phyloP scores from a whole-genome alignment of 2,797 vertebrate species.

The Poecilia gillii region DNA sequence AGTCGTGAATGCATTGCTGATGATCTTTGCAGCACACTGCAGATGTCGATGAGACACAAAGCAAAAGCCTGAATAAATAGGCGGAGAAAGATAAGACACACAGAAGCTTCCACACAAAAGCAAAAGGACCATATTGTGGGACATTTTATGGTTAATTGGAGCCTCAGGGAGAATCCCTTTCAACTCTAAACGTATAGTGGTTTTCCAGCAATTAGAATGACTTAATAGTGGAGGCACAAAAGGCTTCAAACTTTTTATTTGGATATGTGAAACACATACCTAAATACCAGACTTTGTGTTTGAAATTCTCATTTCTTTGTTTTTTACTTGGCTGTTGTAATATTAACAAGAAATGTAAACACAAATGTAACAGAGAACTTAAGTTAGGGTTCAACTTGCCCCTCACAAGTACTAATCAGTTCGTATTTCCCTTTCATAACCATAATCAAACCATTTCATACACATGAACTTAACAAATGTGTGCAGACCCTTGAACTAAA shows the following conservation, averaged over 20 bases:
- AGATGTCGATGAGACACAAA: constrained; percentile 22
- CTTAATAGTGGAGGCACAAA: not conserved
- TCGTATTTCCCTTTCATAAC: not conserved
- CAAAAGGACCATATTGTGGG: not conserved
- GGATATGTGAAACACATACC: not conserved
- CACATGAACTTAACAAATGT: not conserved
- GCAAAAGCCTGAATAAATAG: constrained; percentile 14
- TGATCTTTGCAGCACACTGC: constrained; percentile 22
- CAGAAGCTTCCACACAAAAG: not conserved
- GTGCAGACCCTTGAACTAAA: not conserved
- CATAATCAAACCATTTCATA: not conserved
- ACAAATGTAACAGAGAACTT: not conserved
- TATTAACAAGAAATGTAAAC: not conserved
- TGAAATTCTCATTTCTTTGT: not conserved
- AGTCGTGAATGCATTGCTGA: constrained; percentile 6
- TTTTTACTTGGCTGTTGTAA: not conserved
- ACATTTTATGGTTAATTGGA: constrained; percentile 2
- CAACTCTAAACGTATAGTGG: not conserved
- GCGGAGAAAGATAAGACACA: not conserved
- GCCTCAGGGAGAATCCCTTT: not conserved
- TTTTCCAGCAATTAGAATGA: not conserved
- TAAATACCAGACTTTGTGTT: constrained; percentile 7
- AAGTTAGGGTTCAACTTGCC: not conserved
- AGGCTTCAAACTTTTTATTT: not conserved
- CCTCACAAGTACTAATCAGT: not conserved